Conservation (phyloP, 2,888 invertebrate species). For the Xylota segnis region DNA sequence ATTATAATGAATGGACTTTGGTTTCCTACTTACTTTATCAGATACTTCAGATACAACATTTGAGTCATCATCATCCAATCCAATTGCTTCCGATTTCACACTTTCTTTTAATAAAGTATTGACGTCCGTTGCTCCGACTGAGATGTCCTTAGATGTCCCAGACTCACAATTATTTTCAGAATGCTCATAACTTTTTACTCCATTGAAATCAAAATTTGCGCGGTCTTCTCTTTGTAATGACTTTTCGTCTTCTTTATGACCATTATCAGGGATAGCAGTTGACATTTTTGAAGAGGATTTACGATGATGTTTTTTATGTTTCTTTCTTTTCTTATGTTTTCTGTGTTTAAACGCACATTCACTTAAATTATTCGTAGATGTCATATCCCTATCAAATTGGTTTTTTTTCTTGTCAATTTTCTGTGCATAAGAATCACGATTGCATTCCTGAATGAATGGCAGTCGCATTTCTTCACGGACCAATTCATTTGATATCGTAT, state of each 20-base stretch:
- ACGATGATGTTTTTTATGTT: slow-evolving; percentile 91
- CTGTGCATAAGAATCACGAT: slow-evolving; percentile 44
- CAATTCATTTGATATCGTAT: background rate
- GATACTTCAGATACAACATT: slow-evolving; percentile 83
- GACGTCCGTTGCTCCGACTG: background rate
- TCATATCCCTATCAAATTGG: slow-evolving; percentile 38
- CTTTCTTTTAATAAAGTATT: slow-evolving; percentile 27
- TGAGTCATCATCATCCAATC: slow-evolving; percentile 82
- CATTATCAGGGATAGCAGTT: slow-evolving; percentile 72
- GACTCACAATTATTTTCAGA: background rate
- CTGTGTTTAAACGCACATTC: slow-evolving; percentile 86
- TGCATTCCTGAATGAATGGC: background rate
- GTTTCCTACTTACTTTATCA: slow-evolving; percentile 80
- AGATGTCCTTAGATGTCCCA: background rate
- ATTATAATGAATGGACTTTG: background rate
- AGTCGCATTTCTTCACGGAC: background rate
- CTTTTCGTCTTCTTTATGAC: slow-evolving; percentile 62
- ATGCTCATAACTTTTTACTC: background rate
- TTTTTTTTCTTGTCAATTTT: slow-evolving; percentile 57
- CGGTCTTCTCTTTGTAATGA: background rate
- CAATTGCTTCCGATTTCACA: slow-evolving; percentile 81
- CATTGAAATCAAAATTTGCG: background rate
- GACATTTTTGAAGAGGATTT: slow-evolving; percentile 43
- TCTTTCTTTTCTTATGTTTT: slow-evolving; percentile 92
- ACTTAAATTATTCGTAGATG: slow-evolving; percentile 39